Base-by-base conservation (phyloP, 2,113 vertebrate species). In the Muntiacus reevesi region DNA sequence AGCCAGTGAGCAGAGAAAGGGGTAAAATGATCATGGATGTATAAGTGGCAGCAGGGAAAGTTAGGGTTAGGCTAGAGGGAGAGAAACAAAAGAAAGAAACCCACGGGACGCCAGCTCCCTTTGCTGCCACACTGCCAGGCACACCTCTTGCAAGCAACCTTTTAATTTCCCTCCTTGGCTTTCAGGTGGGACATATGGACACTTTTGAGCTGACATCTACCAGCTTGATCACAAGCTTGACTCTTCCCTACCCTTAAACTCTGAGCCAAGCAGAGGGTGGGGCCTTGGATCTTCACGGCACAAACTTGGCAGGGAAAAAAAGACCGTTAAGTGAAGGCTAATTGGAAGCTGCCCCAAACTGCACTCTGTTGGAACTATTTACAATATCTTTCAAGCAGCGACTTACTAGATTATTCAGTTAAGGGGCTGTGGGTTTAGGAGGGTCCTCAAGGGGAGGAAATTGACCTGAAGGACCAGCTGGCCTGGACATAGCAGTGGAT, bases 331-430 rank as follows among this genome's bases (percentile, higher is more conserved):
- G 98, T 96, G 98, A 98, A 97, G 97, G 97, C 97, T 98, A 97
- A 98, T 98, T 98, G 98, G 98, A 98, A 98, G 98, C 98, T 97
- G 98, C 98, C 97, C 97, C 94, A 96, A 95, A 97, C 97, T 98
- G 95, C 87, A 95, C 97, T 98, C 98, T 47, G 93, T 88, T 97
- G 98, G 97, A 98, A 96, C 96, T 97, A 95, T 97, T 98, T 98
- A 98, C 98, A 97, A 50, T 97, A 96, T 98, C 98, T 98, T 98
- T 98, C 97, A 97, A 94, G 98, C 89, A 6, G 89, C 88, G 95
- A 96, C 97, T 98, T 97, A 92, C 95, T 95, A 97, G 98, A 97
- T 97, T 98, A 96, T 98, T 98, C 6, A 4, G 95, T 98, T 97
- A 62, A 83, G 96, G 85, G 86, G 2, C 55, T 28, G 13, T 13